phyloP scores from a whole-genome alignment of 2,797 vertebrate genomes.

The Oryzias dopingdopingensis region DNA sequence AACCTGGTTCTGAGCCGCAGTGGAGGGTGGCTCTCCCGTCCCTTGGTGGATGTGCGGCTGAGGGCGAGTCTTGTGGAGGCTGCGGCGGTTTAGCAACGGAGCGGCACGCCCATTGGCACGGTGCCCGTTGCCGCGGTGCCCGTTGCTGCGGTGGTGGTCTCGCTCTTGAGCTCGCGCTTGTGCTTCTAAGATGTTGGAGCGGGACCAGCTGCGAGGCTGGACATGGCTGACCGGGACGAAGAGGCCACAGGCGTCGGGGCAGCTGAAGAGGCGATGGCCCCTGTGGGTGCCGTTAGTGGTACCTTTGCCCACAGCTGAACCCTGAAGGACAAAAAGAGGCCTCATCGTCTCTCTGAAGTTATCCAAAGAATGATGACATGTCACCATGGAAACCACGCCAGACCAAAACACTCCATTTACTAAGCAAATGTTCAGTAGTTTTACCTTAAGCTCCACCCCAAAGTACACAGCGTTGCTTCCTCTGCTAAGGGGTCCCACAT shows the following conservation, averaged over 20 bases:
- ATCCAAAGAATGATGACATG: too few relatives aligned
- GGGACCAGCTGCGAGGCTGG: constrained; percentile 39
- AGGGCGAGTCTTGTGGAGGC: too few relatives aligned
- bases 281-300: constrained; percentile 73
- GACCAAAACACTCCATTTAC: background rate
- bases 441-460: constrained; percentile 81
- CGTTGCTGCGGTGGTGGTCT: constrained; percentile 20
- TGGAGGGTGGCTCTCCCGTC: constrained; percentile 40
- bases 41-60: constrained; percentile 49
- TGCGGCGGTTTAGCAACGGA: too few relatives aligned
- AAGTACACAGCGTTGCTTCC: constrained; percentile 71
- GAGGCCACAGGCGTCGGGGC: constrained; percentile 76
- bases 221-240: constrained; percentile 72
- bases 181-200: constrained; percentile 7
- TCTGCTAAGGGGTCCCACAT: constrained; percentile 68
- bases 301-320: constrained; percentile 73
- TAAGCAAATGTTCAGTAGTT: background rate
- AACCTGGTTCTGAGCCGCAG: constrained; percentile 7
- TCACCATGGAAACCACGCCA: background rate
- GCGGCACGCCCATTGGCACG: constrained; percentile 3
- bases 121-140: constrained; percentile 15
- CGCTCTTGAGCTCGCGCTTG: constrained; percentile 20
- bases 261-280: constrained; percentile 76
- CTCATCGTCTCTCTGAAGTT: too few relatives aligned
- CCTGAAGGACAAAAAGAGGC: constrained; percentile 51